Base-by-base conservation (phyloP, 2,797 vertebrate species). In the Malurus splendens region DNA sequence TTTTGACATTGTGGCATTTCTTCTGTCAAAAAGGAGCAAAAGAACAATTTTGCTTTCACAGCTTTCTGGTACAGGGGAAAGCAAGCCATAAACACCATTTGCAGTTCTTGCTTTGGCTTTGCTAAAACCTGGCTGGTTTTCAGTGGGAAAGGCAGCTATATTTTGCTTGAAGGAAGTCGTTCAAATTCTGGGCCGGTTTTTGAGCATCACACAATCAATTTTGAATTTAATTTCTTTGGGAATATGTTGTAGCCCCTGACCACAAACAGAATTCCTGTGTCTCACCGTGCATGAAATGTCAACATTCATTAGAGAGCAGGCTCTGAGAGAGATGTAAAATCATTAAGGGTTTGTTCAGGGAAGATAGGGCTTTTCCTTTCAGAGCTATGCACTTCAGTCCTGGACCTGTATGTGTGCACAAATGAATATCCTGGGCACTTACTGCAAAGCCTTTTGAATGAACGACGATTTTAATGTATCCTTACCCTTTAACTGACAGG, bases 241-340 rank as follows among this genome's bases (percentile, higher is more conserved):
- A 94, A 93, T 93, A 92, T 73, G 81, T 90, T 86, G 68, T 77
- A 92, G 75, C 78, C 62, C 62, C 80, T 82, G 81, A 88, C 90
- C 87, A 73, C 87, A 90, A 88, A 70, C 92, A 93, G 86, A 93
- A 92, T 87, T 88, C 89, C 75, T 54, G 72, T 27, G 59, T 90
- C 83, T 90, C 2, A 0, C 89, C 2, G n/a, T 45, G 81, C 92
- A 51, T 88, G 78, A 90, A 93, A 93, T 56, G 78, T 88, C 93
- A 91, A 92, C 88, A 80, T 94, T 93, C 88, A 94, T 95, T 94
- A 94, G 88, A 54, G 86, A 82, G 64, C 68, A 50, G 64, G 70
- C 92, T 93, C 90, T 57, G 86, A 90, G 91, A 93, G 90, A 91
- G 75, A 93, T 72, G 87, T 93, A 93, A 93, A 93, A 95, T 95